These are phyloP conservation scores for Lipotes vexillifer DNA, from an alignment of 2,113 vertebrate genomes.

Conservation along the genomic window DNA sequence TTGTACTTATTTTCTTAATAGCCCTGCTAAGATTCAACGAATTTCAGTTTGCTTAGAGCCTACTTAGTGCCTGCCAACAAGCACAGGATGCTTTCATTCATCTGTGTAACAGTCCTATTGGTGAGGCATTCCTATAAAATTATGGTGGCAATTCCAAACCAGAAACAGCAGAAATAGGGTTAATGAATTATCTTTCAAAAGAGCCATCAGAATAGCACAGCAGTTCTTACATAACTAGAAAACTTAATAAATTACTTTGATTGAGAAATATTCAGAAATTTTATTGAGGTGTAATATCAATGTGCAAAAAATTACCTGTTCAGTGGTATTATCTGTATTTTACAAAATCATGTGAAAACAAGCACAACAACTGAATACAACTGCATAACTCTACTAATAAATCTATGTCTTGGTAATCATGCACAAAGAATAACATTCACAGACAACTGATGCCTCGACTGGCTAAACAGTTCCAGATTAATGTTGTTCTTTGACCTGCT, in stretches of 20 bases:
- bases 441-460: neutral
- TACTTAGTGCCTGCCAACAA: conserved; percentile 49
- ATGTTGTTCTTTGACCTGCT: neutral
- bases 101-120: neutral
- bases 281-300: neutral
- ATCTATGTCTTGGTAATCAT: neutral
- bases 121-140: conserved; percentile 11
- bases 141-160: conserved; percentile 35
- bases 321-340: neutral
- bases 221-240: neutral
- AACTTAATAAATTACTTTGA: conserved; percentile 33
- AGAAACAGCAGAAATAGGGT: neutral
- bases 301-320: neutral
- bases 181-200: conserved; percentile 9
- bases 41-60: conserved; percentile 43
- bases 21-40: conserved; percentile 38
- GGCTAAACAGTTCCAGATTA: neutral
- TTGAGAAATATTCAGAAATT: conserved; percentile 18
- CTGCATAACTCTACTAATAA: neutral
- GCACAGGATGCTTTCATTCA: conserved; percentile 33
- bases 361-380: neutral
- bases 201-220: neutral
- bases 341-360: conserved; percentile 6
- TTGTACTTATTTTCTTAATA: conserved; percentile 61
- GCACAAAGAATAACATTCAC: neutral